These are phyloP conservation scores for Chiropotes sagulatus DNA, from an alignment of 2,797 vertebrate genomes.

Conservation along the genomic window DNA sequence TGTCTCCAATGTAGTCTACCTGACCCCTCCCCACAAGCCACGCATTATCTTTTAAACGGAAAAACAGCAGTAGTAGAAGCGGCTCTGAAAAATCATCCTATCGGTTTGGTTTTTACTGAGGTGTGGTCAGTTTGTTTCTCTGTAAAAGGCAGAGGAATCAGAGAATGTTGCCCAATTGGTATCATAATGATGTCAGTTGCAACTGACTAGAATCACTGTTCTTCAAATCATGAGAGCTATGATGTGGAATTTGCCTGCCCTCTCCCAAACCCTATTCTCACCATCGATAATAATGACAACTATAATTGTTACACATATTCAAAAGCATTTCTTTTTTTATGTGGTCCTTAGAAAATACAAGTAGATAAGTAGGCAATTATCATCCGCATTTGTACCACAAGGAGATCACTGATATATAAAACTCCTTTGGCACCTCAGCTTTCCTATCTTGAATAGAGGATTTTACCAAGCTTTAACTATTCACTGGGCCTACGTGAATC, in stretches of 20 bases:
- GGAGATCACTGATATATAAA: neutral
- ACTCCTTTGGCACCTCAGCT: neutral
- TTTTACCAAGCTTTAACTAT: neutral
- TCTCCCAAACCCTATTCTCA: neutral
- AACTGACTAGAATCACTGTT: neutral
- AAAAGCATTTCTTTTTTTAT: constrained; percentile 22
- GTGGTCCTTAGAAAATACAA: neutral
- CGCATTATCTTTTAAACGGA: neutral
- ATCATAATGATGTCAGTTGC: neutral
- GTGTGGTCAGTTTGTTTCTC: neutral
- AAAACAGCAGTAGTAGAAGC: neutral
- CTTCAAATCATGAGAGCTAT: neutral
- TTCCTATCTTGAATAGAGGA: neutral
- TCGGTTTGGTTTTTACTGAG: neutral
- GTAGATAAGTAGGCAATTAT: neutral
- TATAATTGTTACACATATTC: neutral
- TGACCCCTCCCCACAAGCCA: neutral
- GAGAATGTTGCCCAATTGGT: neutral
- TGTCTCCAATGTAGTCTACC: neutral
- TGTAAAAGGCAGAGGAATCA: neutral
- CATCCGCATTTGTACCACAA: neutral
- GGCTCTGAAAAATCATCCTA: neutral
- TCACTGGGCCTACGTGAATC: neutral
- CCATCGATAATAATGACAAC: neutral
- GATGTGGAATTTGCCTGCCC: neutral